These are phyloP conservation scores for Cerastis leucographa DNA, from an alignment of 2,888 invertebrate species.

Conservation along the genomic window DNA sequence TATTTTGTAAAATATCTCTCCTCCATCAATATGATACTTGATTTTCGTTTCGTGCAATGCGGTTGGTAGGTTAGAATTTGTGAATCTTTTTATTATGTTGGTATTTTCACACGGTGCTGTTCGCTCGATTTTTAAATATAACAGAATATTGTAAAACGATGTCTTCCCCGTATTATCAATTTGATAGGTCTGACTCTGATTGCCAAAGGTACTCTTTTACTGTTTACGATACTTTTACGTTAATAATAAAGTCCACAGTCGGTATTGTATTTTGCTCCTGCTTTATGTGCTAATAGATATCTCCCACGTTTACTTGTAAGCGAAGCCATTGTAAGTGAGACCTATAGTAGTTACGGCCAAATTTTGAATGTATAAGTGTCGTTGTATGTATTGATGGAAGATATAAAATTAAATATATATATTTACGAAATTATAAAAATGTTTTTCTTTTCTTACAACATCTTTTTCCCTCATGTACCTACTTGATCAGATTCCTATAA, in stretches of 20 bases:
- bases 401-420: slow-evolving; percentile 91
- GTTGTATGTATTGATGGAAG: slow-evolving; percentile 91
- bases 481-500: not conserved
- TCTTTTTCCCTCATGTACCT: not conserved
- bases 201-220: slow-evolving; percentile 60
- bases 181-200: slow-evolving; percentile 74
- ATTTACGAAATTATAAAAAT: slow-evolving; percentile 88
- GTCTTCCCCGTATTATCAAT: slow-evolving; percentile 85
- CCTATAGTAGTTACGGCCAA: slow-evolving; percentile 85
- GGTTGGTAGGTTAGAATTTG: slow-evolving; percentile 73
- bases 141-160: slow-evolving; percentile 75
- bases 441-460: slow-evolving; percentile 69
- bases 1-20: slow-evolving; percentile 90
- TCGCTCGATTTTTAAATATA: slow-evolving; percentile 69
- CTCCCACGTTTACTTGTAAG: slow-evolving; percentile 70
- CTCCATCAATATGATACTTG: slow-evolving; percentile 90
- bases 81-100: slow-evolving; percentile 62
- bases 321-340: slow-evolving; percentile 84
- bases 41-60: slow-evolving; percentile 76
- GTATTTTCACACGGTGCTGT: slow-evolving; percentile 78
- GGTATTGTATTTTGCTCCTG: slow-evolving; percentile 52
- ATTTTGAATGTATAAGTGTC: slow-evolving; percentile 87
- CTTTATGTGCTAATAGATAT: slow-evolving; percentile 59
- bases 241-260: slow-evolving; percentile 49
- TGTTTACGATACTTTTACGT: slow-evolving; percentile 43